Conservation (phyloP, 2,113 vertebrate genomes). For the Clarias batrachus region DNA sequence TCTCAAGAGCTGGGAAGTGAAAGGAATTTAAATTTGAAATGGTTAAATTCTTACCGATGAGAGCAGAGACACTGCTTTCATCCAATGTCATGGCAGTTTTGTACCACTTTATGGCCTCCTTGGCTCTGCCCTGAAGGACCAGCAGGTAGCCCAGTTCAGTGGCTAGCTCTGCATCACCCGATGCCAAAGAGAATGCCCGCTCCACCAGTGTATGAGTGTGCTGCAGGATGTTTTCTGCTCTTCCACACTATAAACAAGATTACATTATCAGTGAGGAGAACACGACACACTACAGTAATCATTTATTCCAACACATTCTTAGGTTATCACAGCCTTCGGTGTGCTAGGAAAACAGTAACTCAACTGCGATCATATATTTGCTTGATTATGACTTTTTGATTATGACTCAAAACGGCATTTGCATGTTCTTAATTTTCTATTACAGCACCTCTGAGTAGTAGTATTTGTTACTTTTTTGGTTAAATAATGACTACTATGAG, state of each 20-base stretch:
- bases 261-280: not conserved
- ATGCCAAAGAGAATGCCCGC: slow-evolving; percentile 76
- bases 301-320: not conserved
- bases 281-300: not conserved
- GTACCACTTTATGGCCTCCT: slow-evolving; percentile 89
- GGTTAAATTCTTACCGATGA: slow-evolving; percentile 75
- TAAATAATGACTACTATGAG: not conserved
- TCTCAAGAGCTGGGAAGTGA: not conserved
- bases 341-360: not conserved
- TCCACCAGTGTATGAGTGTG: slow-evolving; percentile 84
- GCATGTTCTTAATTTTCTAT: not conserved
- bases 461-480: not conserved
- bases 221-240: slow-evolving; percentile 84
- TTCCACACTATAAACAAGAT: slow-evolving; percentile 81
- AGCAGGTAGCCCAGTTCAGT: slow-evolving; percentile 92
- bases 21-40: not conserved
- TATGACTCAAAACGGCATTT: not conserved
- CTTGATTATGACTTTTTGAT: not conserved
- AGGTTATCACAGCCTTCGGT: not conserved
- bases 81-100: slow-evolving; percentile 86
- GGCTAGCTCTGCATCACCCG: slow-evolving; percentile 83
- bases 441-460: not conserved
- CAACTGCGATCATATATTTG: not conserved
- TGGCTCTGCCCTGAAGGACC: slow-evolving; percentile 83
- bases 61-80: slow-evolving; percentile 83